Percentiles rank a stretch among this genome's conserved stretches.
Evolutionary conservation across 1,140 invertebrate species (phyloP).

Genomic region (Brachionus calyciflorus): DNA sequence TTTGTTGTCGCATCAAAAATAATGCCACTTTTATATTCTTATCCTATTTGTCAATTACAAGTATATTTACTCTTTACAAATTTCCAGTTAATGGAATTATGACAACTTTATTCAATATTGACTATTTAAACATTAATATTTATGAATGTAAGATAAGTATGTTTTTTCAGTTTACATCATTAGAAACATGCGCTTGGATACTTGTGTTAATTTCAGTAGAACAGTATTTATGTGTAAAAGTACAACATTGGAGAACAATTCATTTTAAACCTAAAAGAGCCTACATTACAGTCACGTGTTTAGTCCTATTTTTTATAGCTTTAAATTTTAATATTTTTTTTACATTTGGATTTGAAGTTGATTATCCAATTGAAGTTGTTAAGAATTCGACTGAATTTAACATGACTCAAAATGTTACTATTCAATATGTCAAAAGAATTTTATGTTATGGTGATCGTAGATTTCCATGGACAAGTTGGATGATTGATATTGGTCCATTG

Average conservation of each 20-base stretch:
- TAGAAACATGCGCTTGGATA: not conserved
- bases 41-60: not conserved
- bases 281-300: not conserved
- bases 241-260: not conserved
- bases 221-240: not conserved
- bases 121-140: not conserved
- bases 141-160: not conserved
- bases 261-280: not conserved
- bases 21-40: not conserved
- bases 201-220: not conserved
- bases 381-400: too few species aligned
- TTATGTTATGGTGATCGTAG: not conserved
- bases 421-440: not conserved
- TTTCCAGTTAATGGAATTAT: not conserved
- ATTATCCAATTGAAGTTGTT: too few species aligned
- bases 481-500: slow-evolving; percentile 3
- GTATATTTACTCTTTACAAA: not conserved
- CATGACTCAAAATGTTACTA: not conserved
- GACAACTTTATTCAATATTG: not conserved
- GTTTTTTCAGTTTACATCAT: slow-evolving; percentile 6
- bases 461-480: not conserved
- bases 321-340: not conserved
- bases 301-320: not conserved
- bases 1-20: not conserved
- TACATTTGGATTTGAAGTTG: not conserved